These are phyloP conservation scores for Clitarchus hookeri DNA, from an alignment of 2,888 invertebrate genomes.

Conservation along the genomic window DNA sequence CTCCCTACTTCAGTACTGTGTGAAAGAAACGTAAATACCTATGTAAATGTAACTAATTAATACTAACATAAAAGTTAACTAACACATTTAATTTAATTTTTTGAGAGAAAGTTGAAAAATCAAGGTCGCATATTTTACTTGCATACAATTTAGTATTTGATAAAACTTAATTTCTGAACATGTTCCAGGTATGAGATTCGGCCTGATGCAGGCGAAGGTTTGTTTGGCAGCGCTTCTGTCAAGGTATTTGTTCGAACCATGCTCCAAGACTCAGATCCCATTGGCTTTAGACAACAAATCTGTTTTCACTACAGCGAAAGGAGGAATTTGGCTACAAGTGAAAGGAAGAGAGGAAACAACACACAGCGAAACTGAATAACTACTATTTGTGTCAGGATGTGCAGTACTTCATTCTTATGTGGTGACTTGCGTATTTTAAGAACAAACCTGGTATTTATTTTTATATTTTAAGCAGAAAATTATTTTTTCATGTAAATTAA, in stretches of 20 bases:
- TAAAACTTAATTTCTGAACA: conserved; percentile 31
- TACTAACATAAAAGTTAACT: neutral
- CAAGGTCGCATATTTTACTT: neutral
- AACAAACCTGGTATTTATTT: no score
- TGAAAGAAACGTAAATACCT: no score
- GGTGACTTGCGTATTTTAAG: no score
- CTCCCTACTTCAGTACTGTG: no score
- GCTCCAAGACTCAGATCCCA: conserved; percentile 43
- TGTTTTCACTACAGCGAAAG: conserved; percentile 44
- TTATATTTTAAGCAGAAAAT: no score
- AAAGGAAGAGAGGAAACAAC: neutral
- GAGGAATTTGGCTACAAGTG: conserved; percentile 45
- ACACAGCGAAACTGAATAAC: neutral
- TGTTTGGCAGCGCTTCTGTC: conserved; percentile 48
- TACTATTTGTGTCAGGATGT: no score
- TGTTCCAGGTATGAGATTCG: conserved; percentile 49
- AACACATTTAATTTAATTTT: neutral
- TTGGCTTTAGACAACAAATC: conserved; percentile 44
- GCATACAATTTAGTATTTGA: neutral
- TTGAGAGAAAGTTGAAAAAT: neutral
- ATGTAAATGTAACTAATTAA: neutral
- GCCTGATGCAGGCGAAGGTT: conserved; percentile 50
- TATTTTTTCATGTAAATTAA: no score
- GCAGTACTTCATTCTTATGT: no score
- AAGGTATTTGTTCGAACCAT: conserved; percentile 46